phyloP scores from a whole-genome alignment of 1,140 invertebrate species.

The Orchestia grillus region DNA sequence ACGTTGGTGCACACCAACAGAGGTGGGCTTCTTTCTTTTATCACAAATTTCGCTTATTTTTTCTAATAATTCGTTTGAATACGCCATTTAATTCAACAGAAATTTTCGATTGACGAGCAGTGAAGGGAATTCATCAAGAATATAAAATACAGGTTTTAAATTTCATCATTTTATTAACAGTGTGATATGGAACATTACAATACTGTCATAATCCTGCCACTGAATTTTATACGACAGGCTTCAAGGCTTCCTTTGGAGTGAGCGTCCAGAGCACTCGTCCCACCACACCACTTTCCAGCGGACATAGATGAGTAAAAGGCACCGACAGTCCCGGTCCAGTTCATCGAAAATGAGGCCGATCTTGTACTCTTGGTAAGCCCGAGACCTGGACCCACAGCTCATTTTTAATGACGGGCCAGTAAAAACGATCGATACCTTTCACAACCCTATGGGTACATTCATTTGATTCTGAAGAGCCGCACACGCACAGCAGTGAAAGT shows the following conservation, averaged over 20 bases:
- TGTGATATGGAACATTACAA: slow-evolving; percentile 54
- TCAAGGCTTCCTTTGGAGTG: slow-evolving; percentile 11
- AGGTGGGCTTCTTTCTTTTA: too few species aligned
- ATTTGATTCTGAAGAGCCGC: slow-evolving; percentile 3
- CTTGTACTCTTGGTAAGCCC: not conserved
- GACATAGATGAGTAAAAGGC: not conserved
- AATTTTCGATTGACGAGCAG: too few species aligned
- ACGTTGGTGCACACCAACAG: too few species aligned
- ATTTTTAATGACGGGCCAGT: not conserved
- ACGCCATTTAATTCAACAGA: too few species aligned
- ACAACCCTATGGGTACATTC: not conserved
- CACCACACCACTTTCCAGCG: not conserved
- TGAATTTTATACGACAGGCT: slow-evolving; percentile 33
- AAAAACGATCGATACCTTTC: not conserved
- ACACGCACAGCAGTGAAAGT: not conserved
- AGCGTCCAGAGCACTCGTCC: not conserved
- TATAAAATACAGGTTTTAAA: not conserved
- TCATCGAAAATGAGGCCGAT: not conserved
- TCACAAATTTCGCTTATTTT: too few species aligned
- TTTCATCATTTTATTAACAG: slow-evolving; percentile 48
- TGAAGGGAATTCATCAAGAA: not conserved
- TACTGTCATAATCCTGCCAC: slow-evolving; percentile 49
- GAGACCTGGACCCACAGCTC: not conserved
- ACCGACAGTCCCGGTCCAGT: not conserved
- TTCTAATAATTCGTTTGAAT: too few species aligned